Conservation (phyloP, 1,140 invertebrate species). For the Drosophila sp. region DNA sequence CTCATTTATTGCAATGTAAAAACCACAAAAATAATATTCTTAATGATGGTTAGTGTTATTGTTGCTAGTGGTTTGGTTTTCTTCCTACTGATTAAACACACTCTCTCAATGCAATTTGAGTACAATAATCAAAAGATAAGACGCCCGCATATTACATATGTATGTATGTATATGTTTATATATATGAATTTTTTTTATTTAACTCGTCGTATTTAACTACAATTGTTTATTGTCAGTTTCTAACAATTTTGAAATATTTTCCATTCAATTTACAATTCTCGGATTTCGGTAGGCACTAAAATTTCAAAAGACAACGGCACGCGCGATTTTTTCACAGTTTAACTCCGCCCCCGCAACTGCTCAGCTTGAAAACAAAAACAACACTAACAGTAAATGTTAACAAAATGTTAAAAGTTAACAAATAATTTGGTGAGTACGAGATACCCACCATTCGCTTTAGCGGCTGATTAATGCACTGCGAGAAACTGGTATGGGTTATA, state of each 20-base stretch:
- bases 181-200: neutral
- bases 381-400: conserved; percentile 1
- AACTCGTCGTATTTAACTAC: neutral
- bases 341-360: neutral
- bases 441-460: too few species aligned
- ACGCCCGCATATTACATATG: conserved; percentile 2
- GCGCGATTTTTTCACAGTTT: neutral
- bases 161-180: neutral
- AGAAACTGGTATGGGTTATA: too few species aligned
- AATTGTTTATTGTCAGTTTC: neutral
- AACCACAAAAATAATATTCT: conserved; percentile 10
- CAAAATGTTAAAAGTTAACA: too few species aligned
- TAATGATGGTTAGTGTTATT: neutral
- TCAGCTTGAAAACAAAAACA: neutral
- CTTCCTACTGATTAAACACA: conserved; percentile 3
- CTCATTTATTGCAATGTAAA: conserved; percentile 8
- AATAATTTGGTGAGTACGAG: too few species aligned
- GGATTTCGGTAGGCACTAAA: neutral
- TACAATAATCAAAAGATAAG: conserved; percentile 12
- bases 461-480: too few species aligned
- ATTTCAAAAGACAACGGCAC: neutral
- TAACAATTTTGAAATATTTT: neutral
- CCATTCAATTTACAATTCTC: neutral
- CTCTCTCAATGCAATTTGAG: conserved; percentile 3
- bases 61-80: neutral